Evolutionary conservation across 2,888 invertebrate genomes (phyloP), one percentile per base, ranked within the genome.

Genomic region (Deilephila elpenor): DNA sequence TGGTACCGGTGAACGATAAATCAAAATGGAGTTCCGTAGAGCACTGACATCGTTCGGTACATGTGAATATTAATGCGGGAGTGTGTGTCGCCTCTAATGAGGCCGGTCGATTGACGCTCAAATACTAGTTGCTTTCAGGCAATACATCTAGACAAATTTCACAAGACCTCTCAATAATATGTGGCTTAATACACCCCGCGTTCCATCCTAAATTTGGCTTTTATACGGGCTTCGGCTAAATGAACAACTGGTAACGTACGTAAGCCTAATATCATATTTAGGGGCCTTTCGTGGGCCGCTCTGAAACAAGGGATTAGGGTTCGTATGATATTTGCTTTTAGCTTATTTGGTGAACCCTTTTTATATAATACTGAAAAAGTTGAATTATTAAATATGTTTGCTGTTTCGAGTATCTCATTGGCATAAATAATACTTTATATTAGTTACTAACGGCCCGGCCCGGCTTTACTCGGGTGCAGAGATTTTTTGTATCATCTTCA

Each of bases 11-110:
- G 59, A 70, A 73, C 73, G 53, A 51, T 73, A 73, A 79, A 79
- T 80, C 79, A 79, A 71, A 71, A 67, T 67, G 71, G 64, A 64
- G 75, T 78, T 79, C 78, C 78, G 77, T 60, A 71, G 70, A 70
- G 71, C 75, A 75, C 76, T 76, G 74, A 77, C 75, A 75, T 74
- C 75, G 74, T 75, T 75, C 75, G 77, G 67, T 79, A 71, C 75
- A 71, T n/a, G 72, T 77, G 76, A 77, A 78, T 80, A 79, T 77
- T 78, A 80, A 77, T 79, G 75, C 56, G 60, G 56, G n/a, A 67
- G 67, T 72, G 70, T 53, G 73, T 76, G 75, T 74, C 73, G 64
- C 71, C 71, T 74, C 75, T 75, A 76, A 76, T 78, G 76, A 78
- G 74, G 59, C 60, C 32, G 32, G 70, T 62, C 73, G 70, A 73